Evolutionary conservation across 2,113 vertebrate species (phyloP), one percentile per base, ranked within the genome.

Genomic region (Notothenia coriiceps): DNA sequence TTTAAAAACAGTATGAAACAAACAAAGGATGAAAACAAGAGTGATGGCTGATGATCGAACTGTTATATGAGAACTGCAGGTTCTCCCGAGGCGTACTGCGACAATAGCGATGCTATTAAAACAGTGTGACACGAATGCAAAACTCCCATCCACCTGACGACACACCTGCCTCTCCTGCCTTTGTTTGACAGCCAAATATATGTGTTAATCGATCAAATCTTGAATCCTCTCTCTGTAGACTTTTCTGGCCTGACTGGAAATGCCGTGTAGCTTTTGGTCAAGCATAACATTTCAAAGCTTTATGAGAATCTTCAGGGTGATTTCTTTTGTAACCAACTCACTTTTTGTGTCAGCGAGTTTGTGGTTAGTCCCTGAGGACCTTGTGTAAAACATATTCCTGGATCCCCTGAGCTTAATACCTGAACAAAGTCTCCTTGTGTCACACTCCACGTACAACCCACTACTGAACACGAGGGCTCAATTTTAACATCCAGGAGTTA

Each of bases 21-120:
- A 59, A 68, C 81, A 78, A 67, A 64, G 54, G 67, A 74, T 64
- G 63, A 83, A 63, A 61, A 54, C 62, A 79, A 80, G 71, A 86
- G 52, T 89, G 69, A 89, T 55, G 68, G 65, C 50, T 67, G 80
- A 87, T 67, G 80, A 87, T 85, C 71, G 70, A 83, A 86, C 85
- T 82, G 86, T 84, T 55, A 56, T 80, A 72, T 78, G 69, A 51
- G 55, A 35, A 40, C 63, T 61, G 80, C 70, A 56, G 60, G 62
- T 80, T 78, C 50, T 85, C 82, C 83, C 35, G 46, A 70, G 74
- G 86, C 70, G 15, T 55, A 60, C 47, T 52, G 60, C n/a, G 35
- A 62, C 70, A 75, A 49, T 62, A 78, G 54, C n/a, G 4, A 56
- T 35, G 52, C 76, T 70, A 82, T 82, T 90, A 84, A 92, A 86